These are phyloP conservation scores for Sylvilagus floridanus DNA, from an alignment of 2,797 vertebrate genomes.

Conservation along the genomic window DNA sequence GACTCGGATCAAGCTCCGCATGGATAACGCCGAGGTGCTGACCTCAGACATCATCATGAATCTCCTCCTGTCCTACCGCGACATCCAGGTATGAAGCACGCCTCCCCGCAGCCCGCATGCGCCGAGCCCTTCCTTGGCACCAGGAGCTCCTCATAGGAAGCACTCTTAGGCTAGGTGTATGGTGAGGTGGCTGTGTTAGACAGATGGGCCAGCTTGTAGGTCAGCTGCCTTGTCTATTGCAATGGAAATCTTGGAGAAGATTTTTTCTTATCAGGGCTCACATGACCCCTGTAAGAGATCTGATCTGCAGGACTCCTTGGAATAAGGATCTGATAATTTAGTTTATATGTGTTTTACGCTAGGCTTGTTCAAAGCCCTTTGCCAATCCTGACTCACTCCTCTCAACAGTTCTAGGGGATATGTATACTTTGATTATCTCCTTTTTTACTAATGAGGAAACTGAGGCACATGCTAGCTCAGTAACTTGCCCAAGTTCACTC, in stretches of 20 bases:
- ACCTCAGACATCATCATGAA: slow-evolving; percentile 98
- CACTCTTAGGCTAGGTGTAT: neutral
- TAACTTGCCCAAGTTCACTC: neutral
- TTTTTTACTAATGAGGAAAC: slow-evolving; percentile 36
- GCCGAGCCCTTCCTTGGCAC: neutral
- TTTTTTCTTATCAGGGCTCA: neutral
- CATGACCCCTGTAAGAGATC: neutral
- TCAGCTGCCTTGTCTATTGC: neutral
- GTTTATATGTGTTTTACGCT: neutral
- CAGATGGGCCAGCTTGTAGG: neutral
- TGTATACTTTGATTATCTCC: neutral
- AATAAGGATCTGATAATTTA: slow-evolving; percentile 19
- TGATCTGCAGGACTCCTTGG: neutral
- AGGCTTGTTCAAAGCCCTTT: slow-evolving; percentile 32
- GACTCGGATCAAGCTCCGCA: slow-evolving; percentile 94
- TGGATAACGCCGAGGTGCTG: slow-evolving; percentile 95
- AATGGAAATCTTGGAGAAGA: neutral
- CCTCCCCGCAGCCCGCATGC: neutral
- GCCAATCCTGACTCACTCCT: neutral
- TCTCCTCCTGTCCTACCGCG: slow-evolving; percentile 97
- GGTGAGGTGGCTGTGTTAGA: slow-evolving; percentile 9
- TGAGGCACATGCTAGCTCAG: slow-evolving; percentile 23
- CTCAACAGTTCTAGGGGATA: neutral
- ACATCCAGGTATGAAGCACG: slow-evolving; percentile 94
- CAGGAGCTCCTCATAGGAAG: neutral